Percentiles rank a stretch among this genome's conserved stretches.
Evolutionary conservation across 2,888 invertebrate species (phyloP).

Genomic region (Litoditis marina): DNA sequence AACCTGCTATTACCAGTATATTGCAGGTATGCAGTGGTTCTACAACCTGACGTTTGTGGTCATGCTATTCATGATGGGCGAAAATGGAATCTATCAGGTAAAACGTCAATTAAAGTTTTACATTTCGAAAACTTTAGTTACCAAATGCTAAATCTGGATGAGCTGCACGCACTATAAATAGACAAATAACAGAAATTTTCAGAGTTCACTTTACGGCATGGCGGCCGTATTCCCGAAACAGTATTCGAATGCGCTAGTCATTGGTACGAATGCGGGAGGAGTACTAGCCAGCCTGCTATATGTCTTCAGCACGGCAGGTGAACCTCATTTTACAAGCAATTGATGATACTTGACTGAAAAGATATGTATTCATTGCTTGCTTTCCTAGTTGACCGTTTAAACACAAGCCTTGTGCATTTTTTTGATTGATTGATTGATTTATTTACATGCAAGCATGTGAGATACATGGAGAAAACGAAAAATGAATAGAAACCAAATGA

Average conservation of each 20-base stretch:
- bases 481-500: too few species aligned
- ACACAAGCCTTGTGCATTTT: background rate
- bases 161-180: background rate
- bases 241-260: conserved; percentile 12
- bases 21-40: conserved; percentile 4
- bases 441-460: too few species aligned
- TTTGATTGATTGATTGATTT: too few species aligned
- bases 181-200: background rate
- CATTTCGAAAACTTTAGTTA: too few species aligned
- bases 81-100: conserved; percentile 12
- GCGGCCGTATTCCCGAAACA: conserved; percentile 9
- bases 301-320: conserved; percentile 1
- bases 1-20: too few species aligned
- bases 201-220: conserved; percentile 16
- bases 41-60: conserved; percentile 6
- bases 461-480: too few species aligned
- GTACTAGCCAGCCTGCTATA: conserved; percentile 9
- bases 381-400: background rate
- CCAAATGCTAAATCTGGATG: too few species aligned
- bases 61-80: conserved; percentile 14
- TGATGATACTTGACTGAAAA: too few species aligned
- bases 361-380: too few species aligned
- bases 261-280: conserved; percentile 16
- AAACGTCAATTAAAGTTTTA: background rate
- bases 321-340: background rate